phyloP scores from a whole-genome alignment of 2,888 invertebrate species.

The Dinocampus coccinellae region DNA sequence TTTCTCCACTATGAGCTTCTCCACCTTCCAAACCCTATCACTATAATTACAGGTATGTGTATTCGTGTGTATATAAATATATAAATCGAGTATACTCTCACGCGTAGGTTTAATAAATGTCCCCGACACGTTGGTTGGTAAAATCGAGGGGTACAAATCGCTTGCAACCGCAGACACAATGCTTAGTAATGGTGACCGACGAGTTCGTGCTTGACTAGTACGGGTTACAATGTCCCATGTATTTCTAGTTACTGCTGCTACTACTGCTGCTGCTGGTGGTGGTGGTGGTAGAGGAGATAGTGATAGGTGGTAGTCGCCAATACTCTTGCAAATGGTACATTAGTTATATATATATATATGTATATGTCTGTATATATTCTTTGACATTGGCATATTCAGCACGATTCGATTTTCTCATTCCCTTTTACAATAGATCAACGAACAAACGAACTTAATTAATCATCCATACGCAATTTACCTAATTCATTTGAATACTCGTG shows the following conservation, averaged over 20 bases:
- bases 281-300: constrained; percentile 34
- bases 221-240: constrained; percentile 1
- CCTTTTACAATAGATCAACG: too few species aligned
- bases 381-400: constrained; percentile 50
- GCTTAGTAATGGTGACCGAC: constrained; percentile 65
- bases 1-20: neutral
- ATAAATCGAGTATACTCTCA: constrained; percentile 3
- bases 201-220: constrained; percentile 49
- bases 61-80: too few species aligned
- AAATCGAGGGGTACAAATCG: constrained; percentile 61
- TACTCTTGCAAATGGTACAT: constrained; percentile 47
- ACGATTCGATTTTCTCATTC: constrained; percentile 59
- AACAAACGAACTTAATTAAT: constrained; percentile 67
- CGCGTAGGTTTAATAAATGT: constrained; percentile 60
- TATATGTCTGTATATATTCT: too few species aligned
- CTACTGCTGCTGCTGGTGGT: too few species aligned
- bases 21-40: too few species aligned
- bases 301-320: constrained; percentile 44
- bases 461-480: constrained; percentile 35
- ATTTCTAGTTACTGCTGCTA: too few species aligned
- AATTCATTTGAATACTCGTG: neutral
- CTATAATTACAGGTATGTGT: neutral
- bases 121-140: constrained; percentile 56
- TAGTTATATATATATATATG: too few species aligned
- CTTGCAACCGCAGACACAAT: constrained; percentile 64